Base-by-base conservation (phyloP, 2,797 vertebrate species). In the Phrynocephalus guinanensis region DNA sequence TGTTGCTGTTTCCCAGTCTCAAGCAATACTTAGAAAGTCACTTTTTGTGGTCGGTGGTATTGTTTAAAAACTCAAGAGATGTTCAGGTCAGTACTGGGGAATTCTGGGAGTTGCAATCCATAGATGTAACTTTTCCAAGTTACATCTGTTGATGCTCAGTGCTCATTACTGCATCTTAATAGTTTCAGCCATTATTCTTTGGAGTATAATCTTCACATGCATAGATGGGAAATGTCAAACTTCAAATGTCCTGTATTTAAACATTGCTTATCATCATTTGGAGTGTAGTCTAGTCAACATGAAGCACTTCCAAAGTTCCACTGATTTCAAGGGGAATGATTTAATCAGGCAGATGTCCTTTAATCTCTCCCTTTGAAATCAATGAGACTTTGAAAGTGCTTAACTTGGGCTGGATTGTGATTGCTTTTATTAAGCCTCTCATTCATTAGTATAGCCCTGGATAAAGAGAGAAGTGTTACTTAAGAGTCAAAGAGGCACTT, bases 351-450 rank as follows among this genome's bases (percentile, higher is more conserved):
- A 26, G 38, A 66, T n/a, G 50, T 70, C 22, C 76, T 86, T 79
- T 86, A 86, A 86, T 86, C 67, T 86, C 48, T 33, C n/a, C 50
- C 8, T 86, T 70, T 71, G 77, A 86, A 79, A 86, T 71, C 76
- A 56, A 50, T 28, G n/a, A 86, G 44, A 26, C 76, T 86, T 86
- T 86, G 76, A 79, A 71, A 70, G 26, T 44, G 9, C 72, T 79
- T 70, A 86, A 79, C 18, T 79, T 30, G 67, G 44, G 63, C 44
- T 30, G 28, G n/a, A 13, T 79, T n/a, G 44, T 71, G 66, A 38
- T 79, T 79, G 52, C 33, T 76, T 76, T 76, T 66, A 48, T 86
- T 79, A 33, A 79, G 48, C 66, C 48, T 52, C 28, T 70, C 48
- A 86, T 71, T 79, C 77, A 86, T 79, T 79, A 79, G 83, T 63